Percentiles rank a stretch among this genome's conserved stretches.
Conservation (phyloP, 2,113 vertebrate genomes). For the Lepus americanus region DNA sequence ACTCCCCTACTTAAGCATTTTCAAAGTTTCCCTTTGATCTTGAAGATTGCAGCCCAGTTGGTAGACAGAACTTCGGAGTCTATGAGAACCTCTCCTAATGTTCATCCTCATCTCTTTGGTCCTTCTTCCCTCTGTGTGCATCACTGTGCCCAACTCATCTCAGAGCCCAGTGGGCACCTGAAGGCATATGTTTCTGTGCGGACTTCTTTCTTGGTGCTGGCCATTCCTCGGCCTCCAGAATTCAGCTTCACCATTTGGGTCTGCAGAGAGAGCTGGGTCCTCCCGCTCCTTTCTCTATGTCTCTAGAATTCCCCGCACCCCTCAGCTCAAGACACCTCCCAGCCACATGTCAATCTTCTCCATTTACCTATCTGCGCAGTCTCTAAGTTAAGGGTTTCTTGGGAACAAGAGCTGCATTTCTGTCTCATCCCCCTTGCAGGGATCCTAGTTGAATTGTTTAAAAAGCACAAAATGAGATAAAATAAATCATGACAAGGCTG, state of each 20-base stretch:
- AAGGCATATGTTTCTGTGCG: background rate
- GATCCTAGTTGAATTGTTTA: background rate
- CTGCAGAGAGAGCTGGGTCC: background rate
- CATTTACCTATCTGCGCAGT: background rate
- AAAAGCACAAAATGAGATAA: background rate
- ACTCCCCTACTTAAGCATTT: background rate
- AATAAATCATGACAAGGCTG: background rate
- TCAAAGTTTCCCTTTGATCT: constrained; percentile 25
- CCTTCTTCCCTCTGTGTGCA: accelerated
- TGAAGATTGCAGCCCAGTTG: background rate
- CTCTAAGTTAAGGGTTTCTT: background rate
- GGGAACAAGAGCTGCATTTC: background rate
- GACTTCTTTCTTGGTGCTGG: background rate
- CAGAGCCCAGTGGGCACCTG: background rate
- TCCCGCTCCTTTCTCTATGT: background rate
- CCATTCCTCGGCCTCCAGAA: background rate
- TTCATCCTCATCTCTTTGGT: background rate
- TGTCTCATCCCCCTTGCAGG: background rate
- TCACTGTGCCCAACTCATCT: too few species aligned
- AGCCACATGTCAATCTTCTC: background rate
- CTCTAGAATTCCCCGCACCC: background rate
- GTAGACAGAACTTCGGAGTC: background rate
- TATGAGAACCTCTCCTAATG: background rate
- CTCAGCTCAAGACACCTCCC: accelerated
- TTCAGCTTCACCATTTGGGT: background rate